phyloP scores from a whole-genome alignment of 2,113 vertebrate species.

The rabbit (Oryctolagus cuniculus) region mOryCun1.1 NC_091441.1:5358501-5359000 shows the following conservation, averaged over 20 bases:
- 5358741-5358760: neutral
- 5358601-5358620: too few relatives aligned
- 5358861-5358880: neutral
- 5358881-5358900: accelerated
- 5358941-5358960: accelerated
- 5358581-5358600: too few relatives aligned
- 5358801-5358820: too few relatives aligned
- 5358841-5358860: neutral
- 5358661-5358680: neutral
- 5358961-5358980: accelerated
- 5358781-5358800: neutral
- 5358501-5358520: neutral
- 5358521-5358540: neutral
- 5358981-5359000: accelerated
- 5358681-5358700: neutral
- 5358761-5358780: neutral
- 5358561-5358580: neutral
- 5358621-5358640: too few relatives aligned
- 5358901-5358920: neutral
- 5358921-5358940: accelerated
- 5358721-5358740: neutral
- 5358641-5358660: neutral
- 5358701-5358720: neutral
- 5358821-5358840: neutral
- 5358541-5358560: too few relatives aligned